Percentiles rank a stretch among this genome's conserved stretches.
Evolutionary conservation across 2,797 vertebrate species (phyloP).

Genomic region (Hippocampus kuda): DNA sequence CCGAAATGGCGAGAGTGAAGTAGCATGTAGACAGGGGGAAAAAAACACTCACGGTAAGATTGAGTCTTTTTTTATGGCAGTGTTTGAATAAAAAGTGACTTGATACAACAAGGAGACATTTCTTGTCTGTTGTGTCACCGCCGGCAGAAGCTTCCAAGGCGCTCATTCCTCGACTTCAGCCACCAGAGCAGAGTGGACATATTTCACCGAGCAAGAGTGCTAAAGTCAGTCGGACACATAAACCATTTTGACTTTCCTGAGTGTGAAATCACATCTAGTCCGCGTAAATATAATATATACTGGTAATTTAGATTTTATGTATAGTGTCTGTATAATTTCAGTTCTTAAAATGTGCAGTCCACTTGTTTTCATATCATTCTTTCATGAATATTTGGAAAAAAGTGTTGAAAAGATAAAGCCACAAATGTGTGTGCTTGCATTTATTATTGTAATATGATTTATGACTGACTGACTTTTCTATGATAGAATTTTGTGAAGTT

Average conservation of each 20-base stretch:
- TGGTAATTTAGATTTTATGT: too few species aligned
- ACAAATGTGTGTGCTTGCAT: too few species aligned
- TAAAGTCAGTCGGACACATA: slow-evolving; percentile 66
- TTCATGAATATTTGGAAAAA: too few species aligned
- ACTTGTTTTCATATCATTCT: too few species aligned
- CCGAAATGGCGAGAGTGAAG: slow-evolving; percentile 70
- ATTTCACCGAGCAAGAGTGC: slow-evolving; percentile 81
- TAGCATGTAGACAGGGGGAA: slow-evolving; percentile 31
- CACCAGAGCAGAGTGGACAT: slow-evolving; percentile 77
- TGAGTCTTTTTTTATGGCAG: not conserved
- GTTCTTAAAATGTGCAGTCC: too few species aligned
- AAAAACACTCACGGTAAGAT: slow-evolving; percentile 52
- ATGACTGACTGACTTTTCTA: too few species aligned
- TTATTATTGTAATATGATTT: too few species aligned
- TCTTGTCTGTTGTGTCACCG: slow-evolving; percentile 41
- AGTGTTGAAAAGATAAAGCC: too few species aligned
- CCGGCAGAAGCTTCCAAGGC: slow-evolving; percentile 74
- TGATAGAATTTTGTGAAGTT: too few species aligned
- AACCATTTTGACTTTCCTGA: not conserved
- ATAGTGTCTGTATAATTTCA: too few species aligned
- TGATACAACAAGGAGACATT: not conserved
- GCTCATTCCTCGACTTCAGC: slow-evolving; percentile 72
- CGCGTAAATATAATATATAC: too few species aligned
- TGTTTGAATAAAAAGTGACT: not conserved
- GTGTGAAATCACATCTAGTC: too few species aligned